A percentile compares a stretch with the other conserved stretches of the same genome.
Conservation (phyloP, 1,140 invertebrate genomes). For the Chymomyza costata region DNA sequence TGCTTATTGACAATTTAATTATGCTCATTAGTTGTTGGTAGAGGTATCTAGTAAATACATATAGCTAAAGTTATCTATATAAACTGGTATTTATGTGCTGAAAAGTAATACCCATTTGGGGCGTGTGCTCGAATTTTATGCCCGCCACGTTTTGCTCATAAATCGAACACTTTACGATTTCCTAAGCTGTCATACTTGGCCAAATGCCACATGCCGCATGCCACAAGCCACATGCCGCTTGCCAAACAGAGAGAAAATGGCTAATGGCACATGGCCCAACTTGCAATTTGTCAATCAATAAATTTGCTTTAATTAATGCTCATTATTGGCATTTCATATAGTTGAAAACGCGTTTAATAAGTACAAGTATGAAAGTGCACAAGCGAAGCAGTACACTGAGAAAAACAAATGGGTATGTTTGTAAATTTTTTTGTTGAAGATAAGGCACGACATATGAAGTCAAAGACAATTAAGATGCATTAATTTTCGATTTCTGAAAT, state of each 20-base stretch:
- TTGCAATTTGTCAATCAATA: slow-evolving; percentile 71
- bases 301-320: slow-evolving; percentile 71
- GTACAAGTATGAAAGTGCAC: too few relatives aligned
- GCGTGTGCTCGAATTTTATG: slow-evolving; percentile 19
- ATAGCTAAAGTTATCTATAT: too few relatives aligned
- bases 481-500: background rate
- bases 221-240: slow-evolving; percentile 57
- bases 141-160: slow-evolving; percentile 61
- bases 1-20: slow-evolving; percentile 36
- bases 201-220: slow-evolving; percentile 56
- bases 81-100: too few relatives aligned
- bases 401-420: background rate
- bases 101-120: too few relatives aligned
- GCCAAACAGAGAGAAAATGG: too few relatives aligned
- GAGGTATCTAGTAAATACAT: too few relatives aligned
- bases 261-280: slow-evolving; percentile 52
- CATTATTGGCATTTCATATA: slow-evolving; percentile 67
- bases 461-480: background rate
- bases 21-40: slow-evolving; percentile 36
- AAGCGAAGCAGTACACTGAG: too few relatives aligned
- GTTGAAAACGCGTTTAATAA: slow-evolving; percentile 18
- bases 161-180: slow-evolving; percentile 55
- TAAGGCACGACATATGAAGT: background rate
- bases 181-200: slow-evolving; percentile 8
- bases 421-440: background rate